A percentile compares a stretch with the other conserved stretches of the same genome.
phyloP scores from a whole-genome alignment of 2,797 vertebrate genomes.

The Xenentodon cancila region DNA sequence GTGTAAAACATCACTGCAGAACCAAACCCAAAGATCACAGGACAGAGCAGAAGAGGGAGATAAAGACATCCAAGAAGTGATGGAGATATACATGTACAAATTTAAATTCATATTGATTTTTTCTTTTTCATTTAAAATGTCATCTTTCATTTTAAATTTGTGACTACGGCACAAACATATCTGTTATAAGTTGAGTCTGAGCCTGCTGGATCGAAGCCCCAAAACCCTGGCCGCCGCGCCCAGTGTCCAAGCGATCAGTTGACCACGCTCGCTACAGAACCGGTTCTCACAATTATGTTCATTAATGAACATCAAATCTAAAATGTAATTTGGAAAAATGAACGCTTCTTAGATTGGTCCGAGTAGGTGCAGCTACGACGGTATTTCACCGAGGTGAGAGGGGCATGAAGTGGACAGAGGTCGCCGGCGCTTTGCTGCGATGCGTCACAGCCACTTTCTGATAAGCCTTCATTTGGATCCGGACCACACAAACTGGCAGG shows the following conservation, averaged over 20 bases:
- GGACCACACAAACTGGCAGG: neutral
- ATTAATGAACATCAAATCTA: neutral
- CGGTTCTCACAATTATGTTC: no score
- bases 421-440: no score
- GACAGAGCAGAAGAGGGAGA: neutral
- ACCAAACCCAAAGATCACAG: conserved; percentile 20
- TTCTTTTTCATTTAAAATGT: no score
- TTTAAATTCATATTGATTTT: no score
- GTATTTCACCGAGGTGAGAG: neutral
- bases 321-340: neutral
- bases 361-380: neutral
- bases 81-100: no score
- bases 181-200: neutral
- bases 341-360: neutral
- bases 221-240: neutral
- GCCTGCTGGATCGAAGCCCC: neutral
- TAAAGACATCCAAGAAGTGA: neutral
- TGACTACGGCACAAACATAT: no score
- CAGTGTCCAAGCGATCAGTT: no score
- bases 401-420: no score
- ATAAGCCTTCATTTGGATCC: no score
- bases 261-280: neutral
- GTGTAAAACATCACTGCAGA: conserved; percentile 25
- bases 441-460: no score
- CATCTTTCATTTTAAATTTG: no score